Percentiles rank a stretch among this genome's conserved stretches.
These are phyloP conservation scores for Megaleporinus macrocephalus DNA, from an alignment of 2,113 vertebrate species.

Conservation along the genomic window DNA sequence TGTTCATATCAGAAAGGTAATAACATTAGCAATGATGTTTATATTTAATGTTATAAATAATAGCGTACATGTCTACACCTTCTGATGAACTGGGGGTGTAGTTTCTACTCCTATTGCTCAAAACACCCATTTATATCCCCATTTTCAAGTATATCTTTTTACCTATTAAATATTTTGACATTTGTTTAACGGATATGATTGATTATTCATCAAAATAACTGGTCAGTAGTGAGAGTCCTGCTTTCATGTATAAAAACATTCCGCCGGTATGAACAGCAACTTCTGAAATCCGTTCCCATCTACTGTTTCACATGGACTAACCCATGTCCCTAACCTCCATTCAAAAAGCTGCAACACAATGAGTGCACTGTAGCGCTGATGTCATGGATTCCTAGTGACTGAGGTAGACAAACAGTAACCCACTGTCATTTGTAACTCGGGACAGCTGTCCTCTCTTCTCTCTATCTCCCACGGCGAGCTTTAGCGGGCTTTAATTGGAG, in stretches of 20 bases:
- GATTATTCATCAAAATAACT: neutral
- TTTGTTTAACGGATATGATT: too few relatives aligned
- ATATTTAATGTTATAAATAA: too few relatives aligned
- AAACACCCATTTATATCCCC: too few relatives aligned
- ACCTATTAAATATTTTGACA: too few relatives aligned
- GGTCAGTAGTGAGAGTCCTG: neutral
- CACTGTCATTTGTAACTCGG: conserved; percentile 62
- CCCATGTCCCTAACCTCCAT: conserved; percentile 11
- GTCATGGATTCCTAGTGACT: conserved; percentile 74
- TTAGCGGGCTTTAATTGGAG: conserved; percentile 62
- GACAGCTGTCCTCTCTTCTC: conserved; percentile 70
- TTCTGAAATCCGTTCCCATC: conserved; percentile 4
- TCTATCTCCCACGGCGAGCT: conserved; percentile 55
- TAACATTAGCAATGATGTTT: too few relatives aligned
- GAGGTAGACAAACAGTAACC: conserved; percentile 57
- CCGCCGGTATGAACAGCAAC: conserved; percentile 1
- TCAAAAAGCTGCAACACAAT: conserved; percentile 36
- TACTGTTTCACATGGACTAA: conserved; percentile 29
- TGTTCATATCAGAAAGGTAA: too few relatives aligned
- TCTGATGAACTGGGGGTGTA: too few relatives aligned
- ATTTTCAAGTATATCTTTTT: too few relatives aligned
- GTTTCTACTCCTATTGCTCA: too few relatives aligned
- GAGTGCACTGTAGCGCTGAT: conserved; percentile 59
- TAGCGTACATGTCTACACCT: too few relatives aligned
- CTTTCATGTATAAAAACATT: conserved; percentile 19